These are phyloP conservation scores for Trichonephila clavipes DNA, from an alignment of 1,140 invertebrate species.

Conservation along the genomic window DNA sequence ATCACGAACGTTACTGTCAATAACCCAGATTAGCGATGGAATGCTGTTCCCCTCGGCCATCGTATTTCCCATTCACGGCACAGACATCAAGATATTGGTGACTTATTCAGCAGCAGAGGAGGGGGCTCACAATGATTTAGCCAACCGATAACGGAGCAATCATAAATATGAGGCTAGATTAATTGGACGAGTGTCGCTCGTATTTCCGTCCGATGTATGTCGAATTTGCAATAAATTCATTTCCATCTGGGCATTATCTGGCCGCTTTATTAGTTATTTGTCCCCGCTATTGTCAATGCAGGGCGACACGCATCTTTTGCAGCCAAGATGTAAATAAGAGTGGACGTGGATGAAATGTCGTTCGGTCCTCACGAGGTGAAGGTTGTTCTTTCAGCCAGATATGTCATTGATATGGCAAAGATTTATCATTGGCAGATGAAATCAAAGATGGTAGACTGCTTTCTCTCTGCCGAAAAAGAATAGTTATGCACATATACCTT, in stretches of 20 bases:
- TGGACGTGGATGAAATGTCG: slow-evolving; percentile 43
- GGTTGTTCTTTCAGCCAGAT: too few relatives aligned
- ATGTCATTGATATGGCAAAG: too few relatives aligned
- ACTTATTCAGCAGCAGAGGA: slow-evolving; percentile 45
- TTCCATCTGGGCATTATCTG: slow-evolving; percentile 71
- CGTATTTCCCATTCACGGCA: slow-evolving; percentile 62
- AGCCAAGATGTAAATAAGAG: slow-evolving; percentile 9
- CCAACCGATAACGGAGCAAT: slow-evolving; percentile 57
- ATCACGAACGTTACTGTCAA: slow-evolving; percentile 67
- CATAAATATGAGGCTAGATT: slow-evolving; percentile 72
- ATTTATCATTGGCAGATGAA: too few relatives aligned
- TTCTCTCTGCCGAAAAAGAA: too few relatives aligned
- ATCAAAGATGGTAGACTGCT: too few relatives aligned
- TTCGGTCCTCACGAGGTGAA: background rate
- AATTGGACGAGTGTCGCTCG: slow-evolving; percentile 71
- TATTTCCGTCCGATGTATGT: slow-evolving; percentile 68
- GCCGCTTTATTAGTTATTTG: slow-evolving; percentile 46
- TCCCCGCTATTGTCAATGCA: slow-evolving; percentile 25
- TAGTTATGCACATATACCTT: too few relatives aligned
- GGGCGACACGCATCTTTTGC: slow-evolving; percentile 27
- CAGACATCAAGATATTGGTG: slow-evolving; percentile 72
- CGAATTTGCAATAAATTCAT: slow-evolving; percentile 75
- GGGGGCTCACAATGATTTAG: slow-evolving; percentile 59
- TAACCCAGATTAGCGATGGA: slow-evolving; percentile 59
- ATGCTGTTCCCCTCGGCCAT: background rate